phyloP scores from a whole-genome alignment of 2,113 vertebrate genomes.

The Nasalis larvatus region DNA sequence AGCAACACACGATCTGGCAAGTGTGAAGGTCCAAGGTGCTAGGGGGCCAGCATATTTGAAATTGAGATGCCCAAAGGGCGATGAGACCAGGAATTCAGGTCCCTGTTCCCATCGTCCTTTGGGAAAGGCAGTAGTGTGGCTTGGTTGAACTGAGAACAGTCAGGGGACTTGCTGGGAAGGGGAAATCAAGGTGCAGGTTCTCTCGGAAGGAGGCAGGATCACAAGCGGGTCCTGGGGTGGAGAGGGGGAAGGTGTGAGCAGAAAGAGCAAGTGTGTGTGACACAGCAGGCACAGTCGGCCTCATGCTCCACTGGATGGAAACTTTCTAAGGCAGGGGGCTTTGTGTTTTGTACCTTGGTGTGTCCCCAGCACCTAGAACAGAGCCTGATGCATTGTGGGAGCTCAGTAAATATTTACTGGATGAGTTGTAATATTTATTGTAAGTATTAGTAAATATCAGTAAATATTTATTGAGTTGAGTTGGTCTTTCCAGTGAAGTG shows the following conservation, averaged over 20 bases:
- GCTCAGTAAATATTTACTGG: not conserved
- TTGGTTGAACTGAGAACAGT: not conserved
- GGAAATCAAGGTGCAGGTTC: not conserved
- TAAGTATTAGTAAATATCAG: too few species aligned
- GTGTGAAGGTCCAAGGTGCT: not conserved
- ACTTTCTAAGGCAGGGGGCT: not conserved
- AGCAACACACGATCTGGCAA: rapidly evolving
- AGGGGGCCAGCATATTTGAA: not conserved
- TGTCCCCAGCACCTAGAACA: not conserved
- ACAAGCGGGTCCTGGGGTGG: rapidly evolving
- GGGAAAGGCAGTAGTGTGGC: not conserved
- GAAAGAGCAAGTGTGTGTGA: not conserved
- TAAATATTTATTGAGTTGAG: not conserved
- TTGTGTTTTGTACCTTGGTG: not conserved
- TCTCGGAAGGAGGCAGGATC: not conserved
- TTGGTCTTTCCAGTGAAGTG: not conserved
- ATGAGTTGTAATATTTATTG: too few species aligned
- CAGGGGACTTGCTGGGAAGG: not conserved
- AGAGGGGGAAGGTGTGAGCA: not conserved
- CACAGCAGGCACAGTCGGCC: not conserved
- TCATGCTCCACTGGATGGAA: not conserved
- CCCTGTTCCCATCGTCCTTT: not conserved
- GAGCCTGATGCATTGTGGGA: not conserved
- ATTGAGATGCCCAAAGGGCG: not conserved
- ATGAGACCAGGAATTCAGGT: not conserved